A percentile compares a stretch with the other conserved stretches of the same genome.
These are phyloP conservation scores for Oryzias curvinotus DNA, from an alignment of 2,113 vertebrate species.

Conservation along the genomic window DNA sequence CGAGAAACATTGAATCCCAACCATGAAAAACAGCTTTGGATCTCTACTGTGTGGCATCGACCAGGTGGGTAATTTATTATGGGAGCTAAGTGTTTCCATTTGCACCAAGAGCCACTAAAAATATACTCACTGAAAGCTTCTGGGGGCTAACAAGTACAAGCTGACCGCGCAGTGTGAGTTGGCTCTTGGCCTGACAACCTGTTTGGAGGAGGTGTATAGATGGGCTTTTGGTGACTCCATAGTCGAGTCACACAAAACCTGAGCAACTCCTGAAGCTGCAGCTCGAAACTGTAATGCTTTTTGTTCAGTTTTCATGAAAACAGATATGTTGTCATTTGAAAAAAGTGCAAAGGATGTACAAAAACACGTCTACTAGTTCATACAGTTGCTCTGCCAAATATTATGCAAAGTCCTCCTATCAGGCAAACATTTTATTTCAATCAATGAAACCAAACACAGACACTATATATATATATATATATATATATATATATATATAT, in stretches of 20 bases:
- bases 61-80: conserved; percentile 74
- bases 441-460: neutral
- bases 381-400: neutral
- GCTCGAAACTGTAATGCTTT: conserved; percentile 37
- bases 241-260: conserved; percentile 50
- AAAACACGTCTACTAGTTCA: conserved; percentile 28
- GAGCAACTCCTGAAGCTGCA: conserved; percentile 28
- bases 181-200: conserved; percentile 75
- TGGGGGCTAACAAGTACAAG: conserved; percentile 75
- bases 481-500: too few relatives aligned
- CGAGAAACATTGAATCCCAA: conserved; percentile 43
- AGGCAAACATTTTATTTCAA: neutral
- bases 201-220: conserved; percentile 71
- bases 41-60: conserved; percentile 65
- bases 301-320: conserved; percentile 19
- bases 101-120: conserved; percentile 77
- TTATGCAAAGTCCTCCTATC: neutral
- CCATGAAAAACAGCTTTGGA: conserved; percentile 44
- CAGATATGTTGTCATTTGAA: conserved; percentile 21
- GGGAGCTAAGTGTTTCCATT: conserved; percentile 80
- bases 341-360: conserved; percentile 36
- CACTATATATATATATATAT: neutral
- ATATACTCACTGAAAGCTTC: conserved; percentile 69
- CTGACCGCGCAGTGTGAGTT: conserved; percentile 61
- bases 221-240: conserved; percentile 73